phyloP scores from a whole-genome alignment of 1,140 invertebrate genomes.

The silkworm (Bombyx mori) region DNA sequence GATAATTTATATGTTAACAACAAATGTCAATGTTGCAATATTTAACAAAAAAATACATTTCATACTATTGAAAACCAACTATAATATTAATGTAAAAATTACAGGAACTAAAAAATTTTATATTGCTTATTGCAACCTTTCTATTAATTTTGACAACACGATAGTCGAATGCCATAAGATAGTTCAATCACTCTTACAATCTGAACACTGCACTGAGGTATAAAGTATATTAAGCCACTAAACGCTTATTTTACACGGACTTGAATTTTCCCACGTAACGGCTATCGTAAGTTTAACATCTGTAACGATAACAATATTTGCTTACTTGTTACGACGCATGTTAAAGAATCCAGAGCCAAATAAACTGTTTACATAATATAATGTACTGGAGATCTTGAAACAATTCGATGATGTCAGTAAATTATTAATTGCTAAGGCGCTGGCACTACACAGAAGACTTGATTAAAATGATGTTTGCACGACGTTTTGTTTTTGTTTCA shows the following conservation, averaged over 20 bases:
- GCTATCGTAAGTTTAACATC: constrained; percentile 14
- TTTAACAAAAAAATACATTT: neutral
- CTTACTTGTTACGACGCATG: constrained; percentile 17
- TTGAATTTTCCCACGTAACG: constrained; percentile 22
- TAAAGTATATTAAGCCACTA: no score
- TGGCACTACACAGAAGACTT: constrained; percentile 1
- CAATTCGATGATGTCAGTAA: neutral
- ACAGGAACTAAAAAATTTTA: no score
- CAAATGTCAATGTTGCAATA: neutral
- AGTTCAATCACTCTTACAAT: neutral
- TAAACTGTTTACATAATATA: neutral
- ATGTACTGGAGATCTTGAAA: neutral
- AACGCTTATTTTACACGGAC: constrained; percentile 14
- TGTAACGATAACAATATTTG: constrained; percentile 27
- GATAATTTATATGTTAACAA: neutral
- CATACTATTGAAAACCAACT: no score
- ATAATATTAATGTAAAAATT: no score
- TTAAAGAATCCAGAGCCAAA: neutral
- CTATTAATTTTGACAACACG: neutral
- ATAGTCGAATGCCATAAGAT: neutral
- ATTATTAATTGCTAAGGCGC: neutral
- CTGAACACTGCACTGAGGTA: no score
- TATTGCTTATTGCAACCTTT: neutral
- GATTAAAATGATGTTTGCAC: neutral
- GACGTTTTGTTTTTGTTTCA: no score